A percentile compares a stretch with the other conserved stretches of the same genome.
phyloP scores from a whole-genome alignment of 2,797 vertebrate species.

The Lerista edwardsae region DNA sequence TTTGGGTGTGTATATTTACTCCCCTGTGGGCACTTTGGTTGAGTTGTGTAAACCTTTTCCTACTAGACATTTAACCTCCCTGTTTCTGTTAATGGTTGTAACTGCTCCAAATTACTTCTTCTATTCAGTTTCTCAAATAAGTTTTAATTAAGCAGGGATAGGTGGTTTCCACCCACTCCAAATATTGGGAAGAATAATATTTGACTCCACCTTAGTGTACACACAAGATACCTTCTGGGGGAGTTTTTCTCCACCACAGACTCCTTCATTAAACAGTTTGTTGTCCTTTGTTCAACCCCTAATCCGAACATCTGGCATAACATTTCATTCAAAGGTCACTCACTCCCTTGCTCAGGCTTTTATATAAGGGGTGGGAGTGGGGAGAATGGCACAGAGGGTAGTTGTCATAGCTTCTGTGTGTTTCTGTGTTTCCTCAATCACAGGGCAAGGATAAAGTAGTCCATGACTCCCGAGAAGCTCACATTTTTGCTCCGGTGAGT shows the following conservation, averaged over 20 bases:
- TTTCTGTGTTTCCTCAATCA: not conserved
- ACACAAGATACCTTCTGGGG: no score
- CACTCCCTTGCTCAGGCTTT: not conserved
- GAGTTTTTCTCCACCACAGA: not conserved
- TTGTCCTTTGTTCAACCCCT: not conserved
- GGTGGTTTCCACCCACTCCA: not conserved
- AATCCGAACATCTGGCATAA: not conserved
- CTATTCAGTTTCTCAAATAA: not conserved
- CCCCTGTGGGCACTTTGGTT: not conserved
- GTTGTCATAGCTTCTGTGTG: no score
- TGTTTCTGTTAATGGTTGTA: not conserved
- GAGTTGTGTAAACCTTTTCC: not conserved
- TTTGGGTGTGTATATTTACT: no score
- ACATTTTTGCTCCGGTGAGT: slow-evolving; percentile 37
- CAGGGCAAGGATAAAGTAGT: not conserved
- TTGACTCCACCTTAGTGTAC: not conserved
- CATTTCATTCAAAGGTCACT: no score
- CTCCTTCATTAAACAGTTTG: not conserved
- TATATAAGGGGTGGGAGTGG: not conserved
- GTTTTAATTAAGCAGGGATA: not conserved
- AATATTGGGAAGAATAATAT: not conserved
- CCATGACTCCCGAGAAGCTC: not conserved
- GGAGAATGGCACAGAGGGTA: not conserved
- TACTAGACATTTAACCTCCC: not conserved
- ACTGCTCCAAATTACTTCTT: not conserved